These are phyloP conservation scores for Epinotia bilunana DNA, from an alignment of 2,888 invertebrate genomes.

Conservation along the genomic window DNA sequence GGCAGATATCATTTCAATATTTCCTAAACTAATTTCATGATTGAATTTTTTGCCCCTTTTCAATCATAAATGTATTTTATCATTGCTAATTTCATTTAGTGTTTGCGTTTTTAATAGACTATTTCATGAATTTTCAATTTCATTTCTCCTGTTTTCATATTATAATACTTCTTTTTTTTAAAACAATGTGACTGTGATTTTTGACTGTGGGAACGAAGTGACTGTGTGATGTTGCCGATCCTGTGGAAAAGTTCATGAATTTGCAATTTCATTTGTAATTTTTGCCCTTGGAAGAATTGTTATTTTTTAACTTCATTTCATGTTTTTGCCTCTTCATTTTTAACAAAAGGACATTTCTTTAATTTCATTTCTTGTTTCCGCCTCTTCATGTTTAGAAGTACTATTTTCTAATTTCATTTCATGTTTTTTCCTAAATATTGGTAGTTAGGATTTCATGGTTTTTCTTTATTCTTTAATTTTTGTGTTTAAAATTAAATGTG, in stretches of 20 bases:
- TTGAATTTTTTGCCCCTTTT: background rate
- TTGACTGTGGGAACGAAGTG: background rate
- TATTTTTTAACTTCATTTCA: background rate
- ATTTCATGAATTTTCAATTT: background rate
- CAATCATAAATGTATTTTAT: no score
- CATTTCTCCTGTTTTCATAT: background rate
- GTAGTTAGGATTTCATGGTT: no score
- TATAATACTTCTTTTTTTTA: no score
- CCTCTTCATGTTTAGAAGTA: no score
- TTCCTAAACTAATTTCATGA: background rate
- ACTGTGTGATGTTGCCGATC: background rate
- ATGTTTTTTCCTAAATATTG: no score
- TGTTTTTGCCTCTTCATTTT: background rate
- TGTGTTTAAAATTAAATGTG: no score
- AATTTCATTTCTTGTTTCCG: background rate
- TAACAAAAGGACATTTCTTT: background rate
- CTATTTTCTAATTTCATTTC: no score
- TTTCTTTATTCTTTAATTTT: no score
- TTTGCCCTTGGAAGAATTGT: background rate
- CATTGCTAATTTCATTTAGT: background rate
- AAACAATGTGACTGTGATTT: no score
- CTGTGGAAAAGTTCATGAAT: background rate
- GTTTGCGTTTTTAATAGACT: background rate
- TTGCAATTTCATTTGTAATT: background rate
- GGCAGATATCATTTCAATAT: background rate